Base-by-base conservation (phyloP, 1,140 invertebrate species). In the Pinna nobilis region DNA sequence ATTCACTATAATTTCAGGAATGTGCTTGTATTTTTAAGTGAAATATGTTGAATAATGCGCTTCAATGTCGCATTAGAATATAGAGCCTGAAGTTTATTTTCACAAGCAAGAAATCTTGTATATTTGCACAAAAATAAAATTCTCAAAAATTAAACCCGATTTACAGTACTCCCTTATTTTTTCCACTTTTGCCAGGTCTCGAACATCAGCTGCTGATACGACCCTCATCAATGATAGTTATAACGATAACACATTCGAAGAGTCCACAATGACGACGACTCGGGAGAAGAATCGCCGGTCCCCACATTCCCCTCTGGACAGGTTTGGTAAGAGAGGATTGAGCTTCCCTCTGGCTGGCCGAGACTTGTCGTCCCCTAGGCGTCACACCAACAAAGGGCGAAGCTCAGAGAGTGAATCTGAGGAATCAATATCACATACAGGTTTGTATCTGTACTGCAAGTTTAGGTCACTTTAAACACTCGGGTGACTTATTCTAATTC, bases 351-450 rank as follows among this genome's bases (percentile, higher is more conserved):
- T 71, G 11, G n/a, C 64, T 1, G 61, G 63, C 30, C 47, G 75
- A 23, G 50, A 67, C 32, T 28, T 82, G 9, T 61, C 63, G 6
- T 73, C 67, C 15, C 70, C 74, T 20, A 68, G 70, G 33, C 57
- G 63, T 13, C 23, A 71, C 18, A 65, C 65, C 15, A 77, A 68
- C 37, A 82, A 78, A 53, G 71, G 78, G 23, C 81, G 87, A 57
- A 76, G 87, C 47, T 92, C 91, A 9, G 87, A 86, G 20, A 91
- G 90, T 83, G 91, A 91, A 61, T 91, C 91, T 33, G 91, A 92
- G 78, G 91, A 91, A 70, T 92, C 91, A 0, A 84, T 91, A 50
- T 89, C 90, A 4, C 84, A 91, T 47, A 91, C 91, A 66, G 86
- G 83, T 84, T 72, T 1, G 20, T 28, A 25, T 53, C 32, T 53